Evolutionary conservation across 2,113 vertebrate genomes (phyloP), one percentile per base, ranked within the genome.

Genomic region (Bostrychus sinensis): DNA sequence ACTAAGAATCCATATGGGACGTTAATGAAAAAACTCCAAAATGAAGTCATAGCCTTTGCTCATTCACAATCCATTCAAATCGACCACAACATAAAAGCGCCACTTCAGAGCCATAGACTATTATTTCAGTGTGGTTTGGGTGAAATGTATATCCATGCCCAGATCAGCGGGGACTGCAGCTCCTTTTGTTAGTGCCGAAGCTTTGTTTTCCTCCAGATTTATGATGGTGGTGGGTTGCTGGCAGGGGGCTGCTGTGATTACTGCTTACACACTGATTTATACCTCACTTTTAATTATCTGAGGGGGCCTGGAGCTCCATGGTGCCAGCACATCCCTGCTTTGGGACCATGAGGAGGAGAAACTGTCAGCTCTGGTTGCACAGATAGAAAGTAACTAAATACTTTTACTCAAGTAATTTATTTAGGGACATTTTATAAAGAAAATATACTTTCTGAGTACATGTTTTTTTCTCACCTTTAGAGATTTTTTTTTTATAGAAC

Each of bases 201-300:
- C 83, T 89, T 86, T 86, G 84, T 89, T 90, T 88, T 88, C 87
- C 55, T 70, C 20, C 58, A 89, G 86, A 91, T 91, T 91, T 91
- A 91, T 82, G 78, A 83, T 84, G 10, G 57, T 80, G 83, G 75
- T 9, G 32, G 78, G 77, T 72, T 80, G 75, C 67, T 82, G 82
- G 87, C 85, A 86, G 80, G 81, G 85, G 48, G 81, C 78, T 63
- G 69, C 84, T 90, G 81, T 91, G 87, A 92, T 92, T 90, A 91
- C 78, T 84, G 82, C 60, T 91, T 91, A 88, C 84, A 83, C 74
- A 38, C 75, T 92, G 91, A 92, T 91, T 92, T 92, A 92, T 89
- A 86, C 85, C 88, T 89, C 72, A 80, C 83, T 86, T 91, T 92
- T 93, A 92, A 93, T 93, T 91, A 92, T 90, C 82, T 88, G 75